Evolutionary conservation across 2,113 vertebrate species (phyloP).

Genomic region (Phrynocephalus versicolor): DNA sequence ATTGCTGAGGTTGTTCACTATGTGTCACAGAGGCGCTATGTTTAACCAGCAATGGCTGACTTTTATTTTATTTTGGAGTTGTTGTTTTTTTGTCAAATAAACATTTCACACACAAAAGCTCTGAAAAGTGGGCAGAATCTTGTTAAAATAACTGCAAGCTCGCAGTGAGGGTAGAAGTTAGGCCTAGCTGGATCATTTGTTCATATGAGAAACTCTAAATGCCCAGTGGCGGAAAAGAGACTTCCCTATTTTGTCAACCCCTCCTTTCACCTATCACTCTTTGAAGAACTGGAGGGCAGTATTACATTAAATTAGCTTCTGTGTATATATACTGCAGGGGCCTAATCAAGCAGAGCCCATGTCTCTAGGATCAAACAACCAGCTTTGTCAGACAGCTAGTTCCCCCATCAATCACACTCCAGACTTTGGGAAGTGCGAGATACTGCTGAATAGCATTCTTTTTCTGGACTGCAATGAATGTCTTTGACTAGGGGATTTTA

Average conservation of each 20-base stretch:
- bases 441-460: background rate
- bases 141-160: background rate
- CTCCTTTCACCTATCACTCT: background rate
- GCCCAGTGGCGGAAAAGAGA: background rate
- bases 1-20: background rate
- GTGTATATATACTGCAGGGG: conserved; percentile 15
- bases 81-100: background rate
- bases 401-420: conserved; percentile 18
- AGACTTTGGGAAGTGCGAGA: background rate
- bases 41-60: background rate
- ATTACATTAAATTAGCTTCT: conserved; percentile 38
- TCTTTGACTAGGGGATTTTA: background rate
- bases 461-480: background rate
- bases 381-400: accelerated
- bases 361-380: conserved; percentile 34
- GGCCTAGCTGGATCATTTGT: background rate
- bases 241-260: background rate
- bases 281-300: conserved; percentile 12
- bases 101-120: background rate
- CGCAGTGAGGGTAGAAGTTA: background rate
- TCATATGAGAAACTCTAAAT: background rate
- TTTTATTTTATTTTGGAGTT: background rate
- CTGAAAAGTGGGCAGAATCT: background rate
- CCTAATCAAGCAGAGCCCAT: conserved; percentile 35
- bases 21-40: accelerated